Evolutionary conservation across 2,797 vertebrate genomes (phyloP), one percentile per base, ranked within the genome.

Genomic region (Apogon hyalosoma): DNA sequence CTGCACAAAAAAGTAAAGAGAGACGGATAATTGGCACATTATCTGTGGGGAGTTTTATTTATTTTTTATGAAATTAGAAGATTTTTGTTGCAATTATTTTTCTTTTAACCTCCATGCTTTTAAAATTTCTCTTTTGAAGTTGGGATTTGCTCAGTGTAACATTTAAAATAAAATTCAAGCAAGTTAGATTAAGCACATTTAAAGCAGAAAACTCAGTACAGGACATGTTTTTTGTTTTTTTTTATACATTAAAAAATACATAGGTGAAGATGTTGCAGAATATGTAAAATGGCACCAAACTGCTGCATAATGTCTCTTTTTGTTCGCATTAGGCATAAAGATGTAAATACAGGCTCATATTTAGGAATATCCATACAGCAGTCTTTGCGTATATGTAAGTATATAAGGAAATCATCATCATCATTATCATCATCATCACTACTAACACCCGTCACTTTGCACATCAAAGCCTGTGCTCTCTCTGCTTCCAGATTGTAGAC

Each of bases 391-490:
- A 36, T 69, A 49, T 53, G 46, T 36, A 6, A 8, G 31, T 33
- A 33, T 64, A 62, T 57, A 50, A 83, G 72, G 82, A 64, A 74
- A 81, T 71, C 63, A 71, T 57, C 61, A 75, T 62, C 64, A 74
- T 50, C 60, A 57, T 46, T 57, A 73, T 64, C 61, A 63, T n/a
- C 68, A 70, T 63, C 64, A 65, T 38, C 71, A 67, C 79, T 24
- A 38, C 12, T 47, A 3, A 79, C 82, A 69, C 81, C 77, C 57
- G 63, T 83, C 82, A 80, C 79, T 45, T 75, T 47, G 13, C 74
- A 71, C 85, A 84, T 87, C 75, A 84, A 65, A 86, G 71, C 66
- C 38, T 47, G 60, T 46, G 40, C 63, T 21, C 64, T 73, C 57
- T 62, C 68, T 67, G 82, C 66, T 71, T 79, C 59, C 64, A 69